Conservation (phyloP, 2,797 vertebrate genomes). For the Okamejei kenojei region DNA sequence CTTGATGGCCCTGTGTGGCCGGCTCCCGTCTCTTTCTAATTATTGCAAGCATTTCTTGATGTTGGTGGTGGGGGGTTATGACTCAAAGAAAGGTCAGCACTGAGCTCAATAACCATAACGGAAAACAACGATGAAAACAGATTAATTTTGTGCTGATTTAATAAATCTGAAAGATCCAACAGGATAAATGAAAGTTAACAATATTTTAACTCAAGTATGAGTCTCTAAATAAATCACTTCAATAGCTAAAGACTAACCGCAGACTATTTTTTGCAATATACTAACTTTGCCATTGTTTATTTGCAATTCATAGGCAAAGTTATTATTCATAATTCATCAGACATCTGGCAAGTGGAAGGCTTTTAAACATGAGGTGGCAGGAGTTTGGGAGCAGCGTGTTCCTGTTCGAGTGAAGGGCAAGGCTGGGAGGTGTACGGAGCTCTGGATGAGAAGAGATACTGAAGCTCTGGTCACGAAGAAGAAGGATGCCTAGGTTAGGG, state of each 20-base stretch:
- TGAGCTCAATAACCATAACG: background rate
- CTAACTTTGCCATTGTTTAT: too few relatives aligned
- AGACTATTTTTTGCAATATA: too few relatives aligned
- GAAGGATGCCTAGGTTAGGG: too few relatives aligned
- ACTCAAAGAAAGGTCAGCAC: conserved; percentile 31
- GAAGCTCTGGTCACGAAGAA: too few relatives aligned
- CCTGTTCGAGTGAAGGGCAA: too few relatives aligned
- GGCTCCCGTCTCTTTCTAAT: background rate
- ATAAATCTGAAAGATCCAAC: background rate
- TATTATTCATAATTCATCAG: too few relatives aligned
- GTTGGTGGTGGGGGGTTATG: background rate
- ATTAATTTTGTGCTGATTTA: conserved; percentile 1
- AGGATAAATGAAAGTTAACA: background rate
- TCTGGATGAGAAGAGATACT: too few relatives aligned
- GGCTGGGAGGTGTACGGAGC: too few relatives aligned
- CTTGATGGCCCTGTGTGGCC: background rate
- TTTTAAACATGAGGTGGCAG: too few relatives aligned
- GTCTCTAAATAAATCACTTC: background rate
- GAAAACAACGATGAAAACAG: background rate
- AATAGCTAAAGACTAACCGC: background rate
- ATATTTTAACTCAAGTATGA: background rate
- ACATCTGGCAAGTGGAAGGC: too few relatives aligned
- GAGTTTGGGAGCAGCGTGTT: too few relatives aligned
- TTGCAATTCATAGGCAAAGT: too few relatives aligned
- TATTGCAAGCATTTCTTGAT: conserved; percentile 27